These are phyloP conservation scores for Periparus ater DNA, from an alignment of 2,797 vertebrate genomes.

Conservation along the genomic window DNA sequence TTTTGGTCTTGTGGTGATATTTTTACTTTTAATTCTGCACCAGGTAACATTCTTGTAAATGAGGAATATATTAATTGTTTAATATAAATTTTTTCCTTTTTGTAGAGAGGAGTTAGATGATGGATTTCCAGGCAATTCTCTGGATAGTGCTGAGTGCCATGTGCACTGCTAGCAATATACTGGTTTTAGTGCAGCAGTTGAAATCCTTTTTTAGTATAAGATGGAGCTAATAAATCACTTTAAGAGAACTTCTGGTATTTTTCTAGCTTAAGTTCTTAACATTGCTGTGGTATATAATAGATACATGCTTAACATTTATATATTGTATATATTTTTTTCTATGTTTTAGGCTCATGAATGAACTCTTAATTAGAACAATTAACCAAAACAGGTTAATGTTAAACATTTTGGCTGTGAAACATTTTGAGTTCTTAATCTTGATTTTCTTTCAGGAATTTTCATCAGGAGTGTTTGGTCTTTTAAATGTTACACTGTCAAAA, in stretches of 20 bases:
- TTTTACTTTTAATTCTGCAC: not conserved
- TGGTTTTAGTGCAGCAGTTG: not conserved
- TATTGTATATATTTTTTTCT: not conserved
- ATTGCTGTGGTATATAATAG: not conserved
- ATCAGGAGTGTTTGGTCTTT: not conserved
- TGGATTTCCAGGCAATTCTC: not conserved
- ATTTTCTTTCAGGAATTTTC: not conserved
- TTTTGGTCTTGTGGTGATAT: not conserved
- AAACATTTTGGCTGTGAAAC: not conserved
- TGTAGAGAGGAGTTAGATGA: not conserved
- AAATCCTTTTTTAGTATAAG: not conserved
- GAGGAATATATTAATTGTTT: not conserved
- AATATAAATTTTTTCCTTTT: not conserved
- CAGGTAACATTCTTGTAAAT: not conserved
- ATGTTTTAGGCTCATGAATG: not conserved
- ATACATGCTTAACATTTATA: not conserved
- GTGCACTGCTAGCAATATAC: not conserved
- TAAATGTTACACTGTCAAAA: not conserved
- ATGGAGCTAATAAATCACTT: not conserved
- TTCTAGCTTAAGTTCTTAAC: not conserved
- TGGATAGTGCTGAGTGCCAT: not conserved
- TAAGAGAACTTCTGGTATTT: not conserved
- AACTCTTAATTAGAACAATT: not conserved
- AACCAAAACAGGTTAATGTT: not conserved
- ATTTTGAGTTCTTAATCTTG: not conserved